Conservation (phyloP, 2,888 invertebrate genomes). For the Synergus laeviventris region DNA sequence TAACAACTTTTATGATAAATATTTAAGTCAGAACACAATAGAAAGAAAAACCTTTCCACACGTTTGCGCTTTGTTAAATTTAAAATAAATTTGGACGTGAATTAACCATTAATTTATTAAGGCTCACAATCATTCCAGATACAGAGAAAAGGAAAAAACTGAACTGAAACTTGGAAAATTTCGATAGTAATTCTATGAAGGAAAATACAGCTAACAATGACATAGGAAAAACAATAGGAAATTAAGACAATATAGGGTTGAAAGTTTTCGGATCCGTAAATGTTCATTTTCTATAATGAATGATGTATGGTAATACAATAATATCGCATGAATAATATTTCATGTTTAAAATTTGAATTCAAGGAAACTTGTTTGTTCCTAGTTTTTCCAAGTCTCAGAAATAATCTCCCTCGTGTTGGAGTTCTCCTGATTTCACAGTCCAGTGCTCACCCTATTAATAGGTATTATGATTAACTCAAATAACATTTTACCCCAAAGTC, state of each 20-base stretch:
- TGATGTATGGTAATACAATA: background rate
- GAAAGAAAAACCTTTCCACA: too few species aligned
- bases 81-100: too few species aligned
- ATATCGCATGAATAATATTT: background rate
- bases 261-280: background rate
- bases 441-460: background rate
- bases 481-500: background rate
- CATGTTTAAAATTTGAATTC: too few species aligned
- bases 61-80: too few species aligned
- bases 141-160: background rate
- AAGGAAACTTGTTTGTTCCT: background rate
- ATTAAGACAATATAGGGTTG: background rate
- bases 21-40: too few species aligned
- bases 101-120: background rate
- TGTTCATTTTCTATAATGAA: background rate
- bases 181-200: background rate
- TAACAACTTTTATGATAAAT: too few species aligned
- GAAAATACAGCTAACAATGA: background rate
- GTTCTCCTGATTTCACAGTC: background rate
- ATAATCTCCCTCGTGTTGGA: background rate
- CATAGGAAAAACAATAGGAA: background rate
- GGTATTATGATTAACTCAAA: background rate
- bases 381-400: background rate
- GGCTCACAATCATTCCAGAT: background rate
- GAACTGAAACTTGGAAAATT: slow-evolving; percentile 1